These are phyloP conservation scores for Leptinotarsa lineolata DNA, from an alignment of 1,140 invertebrate genomes.

Conservation along the genomic window DNA sequence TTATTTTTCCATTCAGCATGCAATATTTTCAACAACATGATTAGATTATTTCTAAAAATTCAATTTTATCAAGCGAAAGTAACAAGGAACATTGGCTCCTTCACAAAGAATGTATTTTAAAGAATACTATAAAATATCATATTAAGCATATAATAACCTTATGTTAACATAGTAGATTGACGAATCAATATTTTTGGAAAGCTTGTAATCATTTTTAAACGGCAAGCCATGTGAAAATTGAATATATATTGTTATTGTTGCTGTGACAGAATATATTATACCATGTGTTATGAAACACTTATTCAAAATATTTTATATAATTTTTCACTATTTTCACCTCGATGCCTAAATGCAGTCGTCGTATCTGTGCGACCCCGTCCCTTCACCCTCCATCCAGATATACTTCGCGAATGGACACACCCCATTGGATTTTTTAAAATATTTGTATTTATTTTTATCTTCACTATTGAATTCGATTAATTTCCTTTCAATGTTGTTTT, in stretches of 20 bases:
- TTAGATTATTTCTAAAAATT: too few relatives aligned
- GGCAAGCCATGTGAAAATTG: background rate
- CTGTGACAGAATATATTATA: slow-evolving; percentile 41
- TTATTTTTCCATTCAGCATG: too few relatives aligned
- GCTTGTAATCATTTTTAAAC: background rate
- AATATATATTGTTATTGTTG: slow-evolving; percentile 43
- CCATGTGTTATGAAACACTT: slow-evolving; percentile 43
- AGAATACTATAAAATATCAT: too few relatives aligned
- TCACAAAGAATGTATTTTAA: too few relatives aligned
- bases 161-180: background rate
- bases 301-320: slow-evolving; percentile 42
- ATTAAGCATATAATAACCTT: too few relatives aligned
- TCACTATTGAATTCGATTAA: too few relatives aligned
- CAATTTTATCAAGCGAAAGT: too few relatives aligned
- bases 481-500: background rate
- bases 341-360: slow-evolving; percentile 46
- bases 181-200: background rate
- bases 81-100: too few relatives aligned
- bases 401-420: slow-evolving; percentile 31
- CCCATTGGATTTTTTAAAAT: background rate
- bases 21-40: too few relatives aligned
- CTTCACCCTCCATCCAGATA: slow-evolving; percentile 36
- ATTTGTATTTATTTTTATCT: background rate
- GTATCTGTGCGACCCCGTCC: slow-evolving; percentile 42
- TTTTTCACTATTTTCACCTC: slow-evolving; percentile 49